These are phyloP conservation scores for Phalacrocorax aristotelis DNA, from an alignment of 2,113 vertebrate species.

Conservation along the genomic window DNA sequence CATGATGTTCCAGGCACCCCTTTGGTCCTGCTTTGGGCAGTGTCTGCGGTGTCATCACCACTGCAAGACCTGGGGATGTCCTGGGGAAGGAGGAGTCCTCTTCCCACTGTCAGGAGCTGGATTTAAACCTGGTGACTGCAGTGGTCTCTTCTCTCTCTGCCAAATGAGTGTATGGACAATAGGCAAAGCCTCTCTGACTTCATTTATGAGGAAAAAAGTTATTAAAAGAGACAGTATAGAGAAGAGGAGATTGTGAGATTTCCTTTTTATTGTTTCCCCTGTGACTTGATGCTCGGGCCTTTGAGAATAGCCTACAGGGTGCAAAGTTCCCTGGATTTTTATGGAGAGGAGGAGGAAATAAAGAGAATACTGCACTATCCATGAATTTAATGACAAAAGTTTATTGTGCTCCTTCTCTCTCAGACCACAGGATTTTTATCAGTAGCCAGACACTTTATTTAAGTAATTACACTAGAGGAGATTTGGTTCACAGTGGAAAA, in stretches of 20 bases:
- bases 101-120: neutral
- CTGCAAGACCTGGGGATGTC: neutral
- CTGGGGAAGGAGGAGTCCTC: neutral
- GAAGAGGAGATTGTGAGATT: neutral
- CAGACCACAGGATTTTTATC: neutral
- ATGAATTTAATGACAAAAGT: neutral
- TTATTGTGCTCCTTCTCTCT: neutral
- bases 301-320: neutral
- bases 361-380: neutral
- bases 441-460: neutral
- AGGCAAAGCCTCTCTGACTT: neutral
- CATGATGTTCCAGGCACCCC: neutral
- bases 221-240: neutral
- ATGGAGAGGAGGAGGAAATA: neutral
- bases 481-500: neutral
- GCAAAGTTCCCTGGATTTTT: neutral
- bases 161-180: neutral
- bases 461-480: neutral
- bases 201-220: neutral
- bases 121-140: neutral
- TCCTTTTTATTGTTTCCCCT: neutral
- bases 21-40: neutral
- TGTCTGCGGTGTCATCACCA: accelerated
- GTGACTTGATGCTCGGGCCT: neutral
- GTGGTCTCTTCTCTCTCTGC: neutral